Percentiles rank a stretch among this genome's conserved stretches.
Conservation (phyloP, 2,113 vertebrate species). For the Addax nasomaculatus region DNA sequence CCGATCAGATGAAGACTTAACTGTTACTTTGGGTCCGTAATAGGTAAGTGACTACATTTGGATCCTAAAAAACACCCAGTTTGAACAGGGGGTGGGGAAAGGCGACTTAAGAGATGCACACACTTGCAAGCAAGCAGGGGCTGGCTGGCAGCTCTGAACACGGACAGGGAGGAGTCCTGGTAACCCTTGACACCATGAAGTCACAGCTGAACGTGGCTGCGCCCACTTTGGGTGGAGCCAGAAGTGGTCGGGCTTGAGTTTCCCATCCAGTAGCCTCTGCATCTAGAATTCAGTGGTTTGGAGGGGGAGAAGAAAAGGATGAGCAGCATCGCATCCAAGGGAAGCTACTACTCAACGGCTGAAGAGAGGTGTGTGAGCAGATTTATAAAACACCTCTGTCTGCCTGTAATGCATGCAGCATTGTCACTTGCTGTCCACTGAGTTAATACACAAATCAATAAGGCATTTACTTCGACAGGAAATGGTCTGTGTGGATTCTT, state of each 20-base stretch:
- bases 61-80: background rate
- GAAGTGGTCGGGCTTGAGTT: background rate
- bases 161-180: background rate
- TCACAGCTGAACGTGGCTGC: background rate
- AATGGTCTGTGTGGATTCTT: background rate
- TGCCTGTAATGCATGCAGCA: background rate
- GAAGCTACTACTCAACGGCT: background rate
- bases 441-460: background rate
- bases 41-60: background rate
- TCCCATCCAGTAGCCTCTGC: background rate
- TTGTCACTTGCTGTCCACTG: accelerated
- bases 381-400: background rate
- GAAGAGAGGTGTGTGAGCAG: background rate
- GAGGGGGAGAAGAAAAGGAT: too few species aligned
- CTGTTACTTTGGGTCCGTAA: background rate
- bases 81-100: background rate
- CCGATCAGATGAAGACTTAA: background rate
- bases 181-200: accelerated
- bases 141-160: background rate
- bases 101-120: background rate
- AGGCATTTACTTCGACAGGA: background rate
- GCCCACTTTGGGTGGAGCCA: background rate
- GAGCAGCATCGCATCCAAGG: background rate
- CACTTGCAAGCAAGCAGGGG: background rate
- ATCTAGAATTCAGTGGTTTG: background rate